These are phyloP conservation scores for Otus sunia DNA, from an alignment of 2,113 vertebrate species.

Conservation along the genomic window DNA sequence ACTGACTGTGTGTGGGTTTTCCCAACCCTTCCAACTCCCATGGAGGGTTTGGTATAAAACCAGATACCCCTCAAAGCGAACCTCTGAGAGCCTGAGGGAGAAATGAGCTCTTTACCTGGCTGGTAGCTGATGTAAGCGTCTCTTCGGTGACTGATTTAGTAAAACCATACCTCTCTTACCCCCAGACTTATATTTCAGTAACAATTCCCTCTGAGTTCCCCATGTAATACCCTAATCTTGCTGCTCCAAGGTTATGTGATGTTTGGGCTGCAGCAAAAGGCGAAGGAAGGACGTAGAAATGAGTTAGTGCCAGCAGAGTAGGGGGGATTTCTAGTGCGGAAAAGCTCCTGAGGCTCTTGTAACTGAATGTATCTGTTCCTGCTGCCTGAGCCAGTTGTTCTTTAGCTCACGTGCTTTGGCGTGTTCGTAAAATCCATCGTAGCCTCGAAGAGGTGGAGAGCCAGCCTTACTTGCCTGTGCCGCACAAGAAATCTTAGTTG, in stretches of 20 bases:
- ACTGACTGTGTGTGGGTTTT: background rate
- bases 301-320: background rate
- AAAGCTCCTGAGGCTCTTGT: background rate
- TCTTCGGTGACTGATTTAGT: background rate
- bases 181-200: background rate
- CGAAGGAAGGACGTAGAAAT: fast-evolving
- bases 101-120: background rate
- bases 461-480: background rate
- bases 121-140: background rate
- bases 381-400: background rate
- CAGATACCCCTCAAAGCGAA: background rate
- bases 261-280: background rate
- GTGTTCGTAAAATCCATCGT: background rate
- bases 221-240: background rate
- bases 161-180: background rate
- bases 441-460: background rate
- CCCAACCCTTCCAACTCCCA: fast-evolving
- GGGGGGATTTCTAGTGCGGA: background rate
- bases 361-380: background rate
- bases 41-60: background rate
- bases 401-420: background rate
- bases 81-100: background rate
- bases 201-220: background rate
- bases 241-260: fast-evolving
- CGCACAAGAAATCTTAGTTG: background rate